Conservation (phyloP, 30 jellyfish, hydroid and myxozoan species). For the Haliclystus octoradiatus region DNA sequence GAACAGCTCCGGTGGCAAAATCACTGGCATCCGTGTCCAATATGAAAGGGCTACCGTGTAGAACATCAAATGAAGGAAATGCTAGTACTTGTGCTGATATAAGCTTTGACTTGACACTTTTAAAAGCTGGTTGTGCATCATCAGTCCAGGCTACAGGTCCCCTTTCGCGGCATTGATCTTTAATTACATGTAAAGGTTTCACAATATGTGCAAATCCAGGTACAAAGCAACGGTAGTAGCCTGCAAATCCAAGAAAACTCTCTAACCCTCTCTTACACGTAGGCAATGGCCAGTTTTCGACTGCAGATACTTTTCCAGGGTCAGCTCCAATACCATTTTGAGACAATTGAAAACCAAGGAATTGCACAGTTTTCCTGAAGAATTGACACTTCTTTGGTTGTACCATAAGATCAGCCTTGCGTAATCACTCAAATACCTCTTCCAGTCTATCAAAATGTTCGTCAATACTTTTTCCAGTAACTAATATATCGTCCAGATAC, state of each 20-base stretch:
- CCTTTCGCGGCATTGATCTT: constrained; percentile 6
- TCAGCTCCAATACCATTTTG: constrained; percentile 15
- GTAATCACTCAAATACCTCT: constrained; percentile 11
- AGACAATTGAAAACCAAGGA: constrained; percentile 22
- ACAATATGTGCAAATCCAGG: neutral
- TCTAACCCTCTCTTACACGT: constrained; percentile 10
- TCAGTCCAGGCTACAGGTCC: constrained; percentile 21
- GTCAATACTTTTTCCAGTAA: constrained; percentile 3
- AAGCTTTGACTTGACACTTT: constrained; percentile 2
- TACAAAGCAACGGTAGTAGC: constrained; percentile 16
- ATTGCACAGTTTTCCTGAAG: constrained; percentile 21
- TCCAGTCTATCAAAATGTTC: constrained; percentile 22
- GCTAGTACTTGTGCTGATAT: constrained; percentile 29
- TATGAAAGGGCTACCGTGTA: too few relatives aligned
- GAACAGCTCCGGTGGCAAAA: constrained; percentile 32
- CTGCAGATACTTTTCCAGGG: constrained; percentile 21
- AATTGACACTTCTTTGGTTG: constrained; percentile 23
- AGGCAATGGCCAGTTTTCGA: constrained; percentile 9
- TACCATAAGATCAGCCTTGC: constrained; percentile 22
- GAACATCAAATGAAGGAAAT: constrained; percentile 15
- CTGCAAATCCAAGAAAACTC: constrained; percentile 38
- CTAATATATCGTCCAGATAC: constrained; percentile 34
- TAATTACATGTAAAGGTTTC: constrained; percentile 11
- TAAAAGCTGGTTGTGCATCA: constrained; percentile 1
- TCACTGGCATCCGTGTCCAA: constrained; percentile 37